Evolutionary conservation across 2,113 vertebrate genomes (phyloP).

Genomic region (Halichoerus grypus): DNA sequence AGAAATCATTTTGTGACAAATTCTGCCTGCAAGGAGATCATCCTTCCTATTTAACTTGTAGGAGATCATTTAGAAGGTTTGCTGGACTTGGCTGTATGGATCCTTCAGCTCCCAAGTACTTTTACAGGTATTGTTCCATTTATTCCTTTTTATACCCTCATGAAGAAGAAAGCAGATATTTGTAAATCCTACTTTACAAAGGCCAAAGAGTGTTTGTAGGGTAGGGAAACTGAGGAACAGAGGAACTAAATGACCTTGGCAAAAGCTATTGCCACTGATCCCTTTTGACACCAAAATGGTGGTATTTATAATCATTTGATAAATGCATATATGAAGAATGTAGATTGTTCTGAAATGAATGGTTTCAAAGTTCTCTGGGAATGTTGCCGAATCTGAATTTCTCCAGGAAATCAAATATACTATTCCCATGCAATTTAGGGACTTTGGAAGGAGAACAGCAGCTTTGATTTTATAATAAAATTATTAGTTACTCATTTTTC

Average conservation of each 20-base stretch:
- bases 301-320: conserved; percentile 33
- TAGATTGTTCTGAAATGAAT: conserved; percentile 47
- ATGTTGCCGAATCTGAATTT: conserved; percentile 38
- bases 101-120: conserved; percentile 30
- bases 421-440: conserved; percentile 1
- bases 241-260: neutral
- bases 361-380: conserved; percentile 44
- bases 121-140: neutral
- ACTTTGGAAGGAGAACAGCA: conserved; percentile 43
- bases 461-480: conserved; percentile 60
- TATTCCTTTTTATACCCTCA: neutral
- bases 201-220: neutral
- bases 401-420: conserved; percentile 4
- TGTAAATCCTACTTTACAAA: conserved; percentile 55
- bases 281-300: neutral
- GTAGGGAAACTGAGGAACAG: neutral
- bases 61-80: neutral
- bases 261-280: neutral
- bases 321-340: neutral
- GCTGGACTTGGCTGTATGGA: neutral
- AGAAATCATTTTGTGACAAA: conserved; percentile 56
- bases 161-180: neutral
- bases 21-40: neutral
- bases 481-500: conserved; percentile 48
- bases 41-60: neutral